Conservation (phyloP, 2,888 invertebrate species). For the Epinotia bilunana region DNA sequence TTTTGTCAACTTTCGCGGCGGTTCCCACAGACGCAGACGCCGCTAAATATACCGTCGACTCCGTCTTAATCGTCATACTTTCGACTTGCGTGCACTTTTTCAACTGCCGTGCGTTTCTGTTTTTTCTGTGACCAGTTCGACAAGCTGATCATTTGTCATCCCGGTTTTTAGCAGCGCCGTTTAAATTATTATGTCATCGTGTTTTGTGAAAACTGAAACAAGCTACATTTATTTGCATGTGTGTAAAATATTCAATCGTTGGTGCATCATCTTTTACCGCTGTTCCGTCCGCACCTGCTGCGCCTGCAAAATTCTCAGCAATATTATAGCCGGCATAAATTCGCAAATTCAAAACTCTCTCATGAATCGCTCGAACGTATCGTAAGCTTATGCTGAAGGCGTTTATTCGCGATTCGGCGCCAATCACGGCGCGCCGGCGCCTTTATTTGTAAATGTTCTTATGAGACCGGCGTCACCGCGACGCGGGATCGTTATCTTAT, state of each 20-base stretch:
- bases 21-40: constrained; percentile 59
- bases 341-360: constrained; percentile 56
- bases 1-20: constrained; percentile 77
- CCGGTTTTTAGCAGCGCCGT: constrained; percentile 23
- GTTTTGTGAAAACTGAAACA: constrained; percentile 11
- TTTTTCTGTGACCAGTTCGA: constrained; percentile 27
- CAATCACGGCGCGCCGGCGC: constrained; percentile 60
- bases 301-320: constrained; percentile 53
- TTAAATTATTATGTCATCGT: constrained; percentile 31
- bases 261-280: constrained; percentile 58
- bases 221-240: neutral
- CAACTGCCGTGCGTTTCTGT: constrained; percentile 46
- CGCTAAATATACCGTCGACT: constrained; percentile 60
- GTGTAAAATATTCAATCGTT: constrained; percentile 7
- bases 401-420: constrained; percentile 61
- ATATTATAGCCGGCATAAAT: constrained; percentile 36
- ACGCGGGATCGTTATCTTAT: constrained; percentile 39
- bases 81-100: constrained; percentile 62
- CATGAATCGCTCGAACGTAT: constrained; percentile 60
- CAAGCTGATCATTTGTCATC: constrained; percentile 42
- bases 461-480: constrained; percentile 56
- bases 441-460: constrained; percentile 74
- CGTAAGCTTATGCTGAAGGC: constrained; percentile 55
- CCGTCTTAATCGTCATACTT: constrained; percentile 58
- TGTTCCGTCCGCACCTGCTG: constrained; percentile 63